phyloP scores from a whole-genome alignment of 2,888 invertebrate species.

The Encarsia formosa region DNA sequence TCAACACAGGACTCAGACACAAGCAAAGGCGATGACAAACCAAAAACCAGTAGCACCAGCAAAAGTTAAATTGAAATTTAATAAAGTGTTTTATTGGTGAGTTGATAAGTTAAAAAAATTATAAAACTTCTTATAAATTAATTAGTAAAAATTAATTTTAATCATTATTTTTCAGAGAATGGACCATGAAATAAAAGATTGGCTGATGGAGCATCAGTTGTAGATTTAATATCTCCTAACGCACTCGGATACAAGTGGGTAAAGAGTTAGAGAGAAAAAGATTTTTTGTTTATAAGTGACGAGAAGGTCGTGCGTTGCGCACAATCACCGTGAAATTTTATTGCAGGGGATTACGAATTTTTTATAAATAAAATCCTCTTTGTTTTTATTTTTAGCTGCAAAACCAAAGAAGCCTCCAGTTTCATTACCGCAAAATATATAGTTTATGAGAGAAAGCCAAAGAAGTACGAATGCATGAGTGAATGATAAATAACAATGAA shows the following conservation, averaged over 20 bases:
- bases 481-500: neutral
- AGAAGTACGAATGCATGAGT: neutral
- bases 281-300: no score
- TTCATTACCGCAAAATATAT: slow-evolving; percentile 26
- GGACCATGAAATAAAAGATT: slow-evolving; percentile 29
- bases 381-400: slow-evolving; percentile 1
- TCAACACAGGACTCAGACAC: slow-evolving; percentile 39
- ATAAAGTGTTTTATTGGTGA: slow-evolving; percentile 22
- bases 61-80: slow-evolving; percentile 33
- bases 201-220: slow-evolving; percentile 13
- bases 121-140: neutral
- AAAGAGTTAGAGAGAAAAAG: neutral
- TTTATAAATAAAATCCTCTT: slow-evolving; percentile 3
- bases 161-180: slow-evolving; percentile 32
- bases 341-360: no score
- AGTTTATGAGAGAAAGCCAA: slow-evolving; percentile 13
- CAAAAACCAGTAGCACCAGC: slow-evolving; percentile 34
- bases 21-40: slow-evolving; percentile 27
- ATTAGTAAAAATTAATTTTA: neutral
- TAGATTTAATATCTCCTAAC: no score
- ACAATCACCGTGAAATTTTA: neutral
- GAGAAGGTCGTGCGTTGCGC: neutral
- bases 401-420: slow-evolving; percentile 19
- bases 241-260: neutral
- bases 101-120: slow-evolving; percentile 6